Evolutionary conservation across 2,797 vertebrate genomes (phyloP), one percentile per base, ranked within the genome.

Genomic region (Clamator glandarius): DNA sequence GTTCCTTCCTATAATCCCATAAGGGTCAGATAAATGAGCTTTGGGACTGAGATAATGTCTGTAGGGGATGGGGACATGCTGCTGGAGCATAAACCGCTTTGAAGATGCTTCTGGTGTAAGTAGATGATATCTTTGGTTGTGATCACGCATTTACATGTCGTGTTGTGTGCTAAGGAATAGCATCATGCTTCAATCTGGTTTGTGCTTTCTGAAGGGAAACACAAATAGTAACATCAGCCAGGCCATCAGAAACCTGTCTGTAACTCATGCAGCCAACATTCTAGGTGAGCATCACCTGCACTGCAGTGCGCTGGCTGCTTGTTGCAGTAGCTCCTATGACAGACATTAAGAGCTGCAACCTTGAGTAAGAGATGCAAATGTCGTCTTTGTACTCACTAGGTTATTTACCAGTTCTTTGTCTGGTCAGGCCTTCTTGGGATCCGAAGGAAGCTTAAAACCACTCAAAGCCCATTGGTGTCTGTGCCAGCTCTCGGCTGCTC

Each of bases 51-150:
- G 17, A 9, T 41, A 24, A 23, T 3, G 2, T 42, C 20, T 7
- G 17, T n/a, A 9, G n/a, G n/a, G 31, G 18, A 48, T 0, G 0
- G 31, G 26, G 33, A 31, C 14, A 2, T 28, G 16, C 28, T 67
- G 15, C 41, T 82, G 31, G 48, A 84, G 50, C 21, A 13, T 57
- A 70, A 73, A 77, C 24, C 25, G 41, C 28, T 81, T 11, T 59
- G 19, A 54, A 83, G 41, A 16, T 57, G 18, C 0, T 70, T 75
- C 1, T 72, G 24, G 7, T 80, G 5, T 54, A 24, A 59, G 46
- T 3, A 59, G 41, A 17, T 57, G 5, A 20, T 67, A 21, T 17
- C 51, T 82, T 92, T 73, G 12, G 7, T n/a, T 2, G 2, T 28
- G 24, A 72, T 23, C 24, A 9, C 2, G 77, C 33, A 17, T 54